Percentiles rank a stretch among this genome's conserved stretches.
These are phyloP conservation scores for Metalampra italica DNA, from an alignment of 2,888 invertebrate species.

Conservation along the genomic window DNA sequence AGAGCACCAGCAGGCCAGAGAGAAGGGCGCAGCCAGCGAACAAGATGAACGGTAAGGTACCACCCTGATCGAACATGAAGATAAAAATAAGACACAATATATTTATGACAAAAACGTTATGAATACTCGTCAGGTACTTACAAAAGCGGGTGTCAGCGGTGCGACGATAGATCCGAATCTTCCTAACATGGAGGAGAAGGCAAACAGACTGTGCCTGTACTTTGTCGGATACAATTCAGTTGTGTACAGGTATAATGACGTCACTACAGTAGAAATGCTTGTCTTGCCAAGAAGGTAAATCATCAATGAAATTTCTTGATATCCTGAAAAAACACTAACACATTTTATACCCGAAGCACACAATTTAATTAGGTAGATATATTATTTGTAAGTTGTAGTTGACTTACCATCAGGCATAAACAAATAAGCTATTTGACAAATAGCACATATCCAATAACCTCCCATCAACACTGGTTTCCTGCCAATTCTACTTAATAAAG, in stretches of 20 bases:
- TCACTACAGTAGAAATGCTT: neutral
- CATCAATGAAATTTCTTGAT: neutral
- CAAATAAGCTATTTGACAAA: neutral
- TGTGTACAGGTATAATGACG: neutral
- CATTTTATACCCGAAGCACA: too few relatives aligned
- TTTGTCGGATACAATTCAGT: neutral
- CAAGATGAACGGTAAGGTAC: neutral
- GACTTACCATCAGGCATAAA: neutral
- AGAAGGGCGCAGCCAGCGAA: neutral
- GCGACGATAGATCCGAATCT: neutral
- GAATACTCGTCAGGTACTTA: too few relatives aligned
- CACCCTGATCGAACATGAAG: neutral
- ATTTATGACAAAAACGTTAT: too few relatives aligned
- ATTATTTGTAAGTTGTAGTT: too few relatives aligned
- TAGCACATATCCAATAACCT: slow-evolving; percentile 1
- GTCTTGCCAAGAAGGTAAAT: neutral
- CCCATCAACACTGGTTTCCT: neutral
- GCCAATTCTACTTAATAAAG: neutral
- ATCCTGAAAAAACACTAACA: neutral
- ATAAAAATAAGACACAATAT: neutral
- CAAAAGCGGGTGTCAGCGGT: neutral
- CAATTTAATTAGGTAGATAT: too few relatives aligned
- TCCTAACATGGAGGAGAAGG: neutral
- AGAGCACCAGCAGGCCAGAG: slow-evolving; percentile 1
- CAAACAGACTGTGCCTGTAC: neutral